Base-by-base conservation (phyloP, 2,113 vertebrate genomes). In the Leucopsar rothschildi region DNA sequence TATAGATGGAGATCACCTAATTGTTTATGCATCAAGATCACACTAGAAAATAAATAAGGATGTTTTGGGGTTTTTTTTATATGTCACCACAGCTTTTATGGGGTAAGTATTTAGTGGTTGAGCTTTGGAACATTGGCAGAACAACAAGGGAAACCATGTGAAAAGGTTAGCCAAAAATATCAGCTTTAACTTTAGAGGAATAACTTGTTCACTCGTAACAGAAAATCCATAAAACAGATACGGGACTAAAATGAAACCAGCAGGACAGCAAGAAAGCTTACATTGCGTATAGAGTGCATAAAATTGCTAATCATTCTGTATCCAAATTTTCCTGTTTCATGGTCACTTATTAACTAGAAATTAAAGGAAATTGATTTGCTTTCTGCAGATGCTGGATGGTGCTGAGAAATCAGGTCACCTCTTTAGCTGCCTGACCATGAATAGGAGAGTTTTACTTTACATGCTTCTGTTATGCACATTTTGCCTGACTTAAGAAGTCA, bases 111-210 rank as follows among this genome's bases (percentile, higher is more conserved):
- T 86, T 61, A 65, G 42, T n/a, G 21, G 18, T 6, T 69, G 37
- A 68, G 49, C 20, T 57, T 80, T 57, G 31, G 37, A 86, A 76
- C 24, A 21, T 3, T 73, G 50, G 77, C 60, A 88, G 39, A 25
- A 84, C 42, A 86, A 66, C 12, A 60, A 45, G 45, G 57, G 33
- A 68, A 91, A 17, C 24, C 29, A 52, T 6, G 15, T 37, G 59
- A 61, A 82, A 94, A 82, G 2, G 21, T 65, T 82, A 90, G 35
- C 20, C n/a, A 90, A 87, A 80, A 80, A 68, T 70, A 12, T 52
- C 44, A 88, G 19, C 52, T 90, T 88, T 83, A 90, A 27, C 16
- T 86, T 69, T 70, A 77, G 29, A 57, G 3, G 35, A 16, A 14
- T 75, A 63, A 24, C 8, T 5, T 27, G n/a, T 80, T 94, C 71